A percentile compares a stretch with the other conserved stretches of the same genome.
phyloP scores from a whole-genome alignment of 2,888 invertebrate genomes.

The Campopleginae sp. region DNA sequence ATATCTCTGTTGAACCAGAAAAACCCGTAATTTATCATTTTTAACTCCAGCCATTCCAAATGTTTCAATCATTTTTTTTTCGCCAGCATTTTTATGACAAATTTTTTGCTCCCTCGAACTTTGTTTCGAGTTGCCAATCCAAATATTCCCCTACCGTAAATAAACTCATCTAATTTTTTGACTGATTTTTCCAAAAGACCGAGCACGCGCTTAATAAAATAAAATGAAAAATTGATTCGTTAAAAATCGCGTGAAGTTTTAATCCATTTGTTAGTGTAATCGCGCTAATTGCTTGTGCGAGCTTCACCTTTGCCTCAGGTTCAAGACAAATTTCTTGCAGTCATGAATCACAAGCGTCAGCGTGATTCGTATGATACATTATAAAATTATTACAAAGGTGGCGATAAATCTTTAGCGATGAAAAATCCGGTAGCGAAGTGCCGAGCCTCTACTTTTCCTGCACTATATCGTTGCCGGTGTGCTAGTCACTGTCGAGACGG shows the following conservation, averaged over 20 bases:
- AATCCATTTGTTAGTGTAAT: constrained; percentile 15
- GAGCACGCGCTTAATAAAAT: background rate
- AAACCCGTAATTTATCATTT: constrained; percentile 13
- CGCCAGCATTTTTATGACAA: background rate
- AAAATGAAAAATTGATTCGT: background rate
- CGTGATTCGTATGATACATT: constrained; percentile 44
- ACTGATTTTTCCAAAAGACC: background rate
- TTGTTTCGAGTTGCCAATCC: background rate
- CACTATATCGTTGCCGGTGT: constrained; percentile 39
- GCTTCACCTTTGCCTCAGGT: constrained; percentile 14
- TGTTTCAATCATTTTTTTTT: constrained; percentile 11
- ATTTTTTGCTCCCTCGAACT: background rate
- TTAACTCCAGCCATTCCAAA: background rate
- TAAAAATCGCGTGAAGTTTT: background rate
- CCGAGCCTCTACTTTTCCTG: constrained; percentile 16
- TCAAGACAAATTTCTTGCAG: constrained; percentile 58
- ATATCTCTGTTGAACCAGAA: background rate
- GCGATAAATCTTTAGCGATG: constrained; percentile 59
- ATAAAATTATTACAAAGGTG: constrained; percentile 36
- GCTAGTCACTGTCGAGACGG: constrained; percentile 32
- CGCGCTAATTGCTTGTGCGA: constrained; percentile 19
- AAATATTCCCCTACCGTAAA: background rate
- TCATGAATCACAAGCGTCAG: constrained; percentile 43
- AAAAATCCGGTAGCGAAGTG: constrained; percentile 61
- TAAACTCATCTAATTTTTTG: background rate